Evolutionary conservation across 2,113 vertebrate genomes (phyloP).

Genomic region (Butorides virescens): DNA sequence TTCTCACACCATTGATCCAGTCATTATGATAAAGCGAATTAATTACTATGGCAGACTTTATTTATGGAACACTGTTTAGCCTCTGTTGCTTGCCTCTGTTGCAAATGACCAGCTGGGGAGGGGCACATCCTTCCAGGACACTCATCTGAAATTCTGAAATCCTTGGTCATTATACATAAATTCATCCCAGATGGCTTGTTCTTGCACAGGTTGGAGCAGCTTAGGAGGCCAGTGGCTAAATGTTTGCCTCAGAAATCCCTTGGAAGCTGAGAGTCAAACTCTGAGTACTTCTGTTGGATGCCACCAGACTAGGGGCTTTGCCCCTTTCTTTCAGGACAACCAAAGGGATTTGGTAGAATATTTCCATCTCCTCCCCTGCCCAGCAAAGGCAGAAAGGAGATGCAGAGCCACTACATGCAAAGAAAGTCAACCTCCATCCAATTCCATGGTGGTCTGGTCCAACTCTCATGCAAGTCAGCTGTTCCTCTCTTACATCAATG

Average conservation of each 20-base stretch:
- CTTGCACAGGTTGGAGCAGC: background rate
- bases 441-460: background rate
- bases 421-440: background rate
- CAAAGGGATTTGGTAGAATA: rapidly evolving
- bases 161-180: rapidly evolving
- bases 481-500: rapidly evolving
- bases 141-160: background rate
- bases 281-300: background rate
- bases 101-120: background rate
- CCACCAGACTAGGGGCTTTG: background rate
- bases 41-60: background rate
- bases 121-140: background rate
- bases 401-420: rapidly evolving
- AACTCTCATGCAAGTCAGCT: background rate
- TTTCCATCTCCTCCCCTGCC: background rate
- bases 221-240: background rate
- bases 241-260: background rate
- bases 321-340: background rate
- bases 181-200: background rate
- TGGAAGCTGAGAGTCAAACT: background rate
- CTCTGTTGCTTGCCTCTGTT: background rate
- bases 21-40: background rate
- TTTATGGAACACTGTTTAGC: background rate
- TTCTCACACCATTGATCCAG: background rate
- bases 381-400: background rate